Base-by-base conservation (phyloP, 2,797 vertebrate species). In the Pempheris klunzingeri region DNA sequence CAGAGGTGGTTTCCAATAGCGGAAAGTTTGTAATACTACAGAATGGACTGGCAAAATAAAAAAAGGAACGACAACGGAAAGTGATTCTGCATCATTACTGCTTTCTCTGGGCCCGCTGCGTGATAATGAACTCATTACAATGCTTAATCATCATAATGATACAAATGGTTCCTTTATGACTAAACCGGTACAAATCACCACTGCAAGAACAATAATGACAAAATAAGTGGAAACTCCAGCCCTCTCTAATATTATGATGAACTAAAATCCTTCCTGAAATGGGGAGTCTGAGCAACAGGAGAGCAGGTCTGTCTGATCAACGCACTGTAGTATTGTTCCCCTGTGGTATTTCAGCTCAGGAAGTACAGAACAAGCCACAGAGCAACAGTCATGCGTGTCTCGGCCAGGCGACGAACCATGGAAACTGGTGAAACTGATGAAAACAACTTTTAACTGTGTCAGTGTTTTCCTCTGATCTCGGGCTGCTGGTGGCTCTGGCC, bases 1-100 rank as follows among this genome's bases (percentile, higher is more conserved):
- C 69, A 89, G 86, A 83, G 85, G 82, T 74, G 85, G 57, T 88
- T 90, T 91, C 88, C 88, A 87, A 84, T 66, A 71, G 74, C 74
- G 87, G 87, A 91, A 92, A 83, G 62, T 74, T 75, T 78, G 74
- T 47, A 43, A 54, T 55, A 54, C 63, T 46, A 53, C 65, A 59
- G 55, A 80, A 59, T 57, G 12, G 79, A 87, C 22, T 30, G 52
- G 63, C 62, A 47, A 61, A 73, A 55, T 9, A 28, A 77, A 80
- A n/a, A 81, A 68, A 13, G 58, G 50, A 71, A 81, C 59, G 49
- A 57, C 26, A 52, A 58, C 5, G 20, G 71, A 10, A 77, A 58
- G 39, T 39, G 52, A 77, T 54, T 71, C 55, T 49, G 46, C n/a
- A 52, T 70, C 12, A 63, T 66, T 59, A 59, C 30, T 30, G 57